Evolutionary conservation across 2,113 vertebrate genomes (phyloP).

Genomic region (Aegotheles bennettii): DNA sequence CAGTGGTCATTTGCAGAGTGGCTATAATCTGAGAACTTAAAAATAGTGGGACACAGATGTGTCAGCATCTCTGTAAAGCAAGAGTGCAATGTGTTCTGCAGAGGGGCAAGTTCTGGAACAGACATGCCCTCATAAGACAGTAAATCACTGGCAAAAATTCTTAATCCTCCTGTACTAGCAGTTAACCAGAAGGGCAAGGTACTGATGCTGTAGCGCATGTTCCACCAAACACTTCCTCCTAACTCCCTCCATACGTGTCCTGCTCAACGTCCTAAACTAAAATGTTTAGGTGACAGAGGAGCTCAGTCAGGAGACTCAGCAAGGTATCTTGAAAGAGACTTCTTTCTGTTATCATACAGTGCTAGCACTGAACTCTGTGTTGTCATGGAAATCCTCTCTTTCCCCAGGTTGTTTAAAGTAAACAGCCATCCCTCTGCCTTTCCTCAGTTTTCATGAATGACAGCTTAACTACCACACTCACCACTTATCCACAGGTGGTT

Average conservation of each 20-base stretch:
- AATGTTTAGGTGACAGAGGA: background rate
- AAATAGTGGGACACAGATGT: background rate
- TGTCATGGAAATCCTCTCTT: conserved; percentile 41
- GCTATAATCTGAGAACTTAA: background rate
- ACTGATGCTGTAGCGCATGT: background rate
- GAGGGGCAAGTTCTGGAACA: background rate
- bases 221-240: background rate
- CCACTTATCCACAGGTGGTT: conserved; percentile 15
- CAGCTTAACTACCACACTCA: conserved; percentile 30
- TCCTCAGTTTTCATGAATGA: conserved; percentile 52
- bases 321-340: background rate
- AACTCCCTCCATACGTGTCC: background rate
- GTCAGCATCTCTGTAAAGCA: background rate
- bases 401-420: conserved; percentile 20
- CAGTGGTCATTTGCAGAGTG: background rate
- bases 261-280: background rate
- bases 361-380: background rate
- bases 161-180: background rate
- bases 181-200: background rate
- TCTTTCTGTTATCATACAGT: background rate
- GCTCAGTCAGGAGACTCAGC: background rate
- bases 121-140: background rate
- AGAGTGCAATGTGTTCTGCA: background rate
- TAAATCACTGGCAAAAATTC: background rate
- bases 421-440: conserved; percentile 51